Evolutionary conservation across 2,888 invertebrate species (phyloP).

Genomic region (Sinhomidia bicolor): DNA sequence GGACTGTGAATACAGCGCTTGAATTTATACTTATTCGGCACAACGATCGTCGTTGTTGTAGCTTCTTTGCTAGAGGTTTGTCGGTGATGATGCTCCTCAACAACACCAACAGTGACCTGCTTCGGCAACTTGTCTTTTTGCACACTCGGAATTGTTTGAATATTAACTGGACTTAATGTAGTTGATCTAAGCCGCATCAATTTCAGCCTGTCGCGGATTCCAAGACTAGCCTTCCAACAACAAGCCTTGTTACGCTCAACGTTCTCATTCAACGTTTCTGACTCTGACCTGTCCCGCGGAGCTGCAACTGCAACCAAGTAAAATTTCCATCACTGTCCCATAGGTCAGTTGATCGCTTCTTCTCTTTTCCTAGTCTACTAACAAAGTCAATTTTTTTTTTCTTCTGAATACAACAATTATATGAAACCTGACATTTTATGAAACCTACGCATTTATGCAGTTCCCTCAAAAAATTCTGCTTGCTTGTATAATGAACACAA

Average conservation of each 20-base stretch:
- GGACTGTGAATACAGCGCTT: constrained; percentile 65
- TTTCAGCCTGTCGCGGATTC: constrained; percentile 75
- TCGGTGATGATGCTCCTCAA: constrained; percentile 50
- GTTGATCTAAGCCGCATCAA: constrained; percentile 73
- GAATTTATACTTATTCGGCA: constrained; percentile 55
- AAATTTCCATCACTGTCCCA: constrained; percentile 73
- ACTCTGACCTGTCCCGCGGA: constrained; percentile 76
- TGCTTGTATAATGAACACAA: too few relatives aligned
- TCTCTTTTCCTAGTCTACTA: not conserved
- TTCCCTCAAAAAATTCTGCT: too few relatives aligned
- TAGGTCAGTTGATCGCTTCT: constrained; percentile 46
- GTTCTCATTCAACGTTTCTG: constrained; percentile 72
- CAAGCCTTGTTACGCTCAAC: constrained; percentile 67
- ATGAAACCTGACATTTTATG: too few relatives aligned
- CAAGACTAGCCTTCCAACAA: constrained; percentile 73
- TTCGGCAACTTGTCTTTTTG: constrained; percentile 65
- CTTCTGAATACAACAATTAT: too few relatives aligned
- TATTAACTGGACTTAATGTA: constrained; percentile 67
- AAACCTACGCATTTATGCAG: too few relatives aligned
- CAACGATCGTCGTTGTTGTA: constrained; percentile 26
- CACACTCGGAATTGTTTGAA: constrained; percentile 52
- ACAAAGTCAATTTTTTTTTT: too few relatives aligned
- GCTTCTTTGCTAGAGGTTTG: constrained; percentile 26
- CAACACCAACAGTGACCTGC: constrained; percentile 60
- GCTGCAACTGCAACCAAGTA: constrained; percentile 79